Base-by-base conservation (phyloP, 2,888 invertebrate species). In the Thera obeliscata region DNA sequence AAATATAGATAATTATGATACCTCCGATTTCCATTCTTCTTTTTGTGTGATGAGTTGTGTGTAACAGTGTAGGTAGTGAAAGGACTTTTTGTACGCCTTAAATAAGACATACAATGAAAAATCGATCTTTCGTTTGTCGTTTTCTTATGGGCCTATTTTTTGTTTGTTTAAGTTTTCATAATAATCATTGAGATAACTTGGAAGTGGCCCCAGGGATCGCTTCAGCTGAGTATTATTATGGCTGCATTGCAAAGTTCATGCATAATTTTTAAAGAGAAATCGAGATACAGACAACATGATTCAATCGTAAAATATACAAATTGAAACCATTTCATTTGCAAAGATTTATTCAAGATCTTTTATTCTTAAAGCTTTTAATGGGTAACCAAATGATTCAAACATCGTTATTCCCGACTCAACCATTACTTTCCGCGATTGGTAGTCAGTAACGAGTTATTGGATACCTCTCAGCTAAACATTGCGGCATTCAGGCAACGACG, bases 401-500 rank as follows among this genome's bases (percentile, higher is more conserved):
- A 48, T 3, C 35, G 46, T 8, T 56, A 49, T 38, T 41, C 11
- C 57, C 50, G n/a, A 50, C 9, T 52, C 33, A 52, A 33, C 36
- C 61, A 61, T 55, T 61, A 61, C 35, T 61, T 54, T 33, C 11
- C 38, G 6, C 55, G 36, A 49, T 36, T 9, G 2, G 22, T 35
- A 49, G 6, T 11, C 8, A 22, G 12, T 41, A 41, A 22, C 9
- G 67, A 70, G 73, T 76, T 79, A 78, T 76, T 74, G 74, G 71
- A 73, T 66, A 72, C 76, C 74, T 72, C 73, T 49, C 67, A 61
- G 61, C 70, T 56, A 71, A 72, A 76, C 69, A 76, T 70, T 67
- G 77, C 72, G 66, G 70, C 64, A 64, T 64, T 69, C 72, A 78
- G 74, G 74, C 74, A 75, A 75, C 74, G 69, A 73, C 80, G 76